Conservation (phyloP, 2,113 vertebrate genomes). For the Stigmatopora argus region DNA sequence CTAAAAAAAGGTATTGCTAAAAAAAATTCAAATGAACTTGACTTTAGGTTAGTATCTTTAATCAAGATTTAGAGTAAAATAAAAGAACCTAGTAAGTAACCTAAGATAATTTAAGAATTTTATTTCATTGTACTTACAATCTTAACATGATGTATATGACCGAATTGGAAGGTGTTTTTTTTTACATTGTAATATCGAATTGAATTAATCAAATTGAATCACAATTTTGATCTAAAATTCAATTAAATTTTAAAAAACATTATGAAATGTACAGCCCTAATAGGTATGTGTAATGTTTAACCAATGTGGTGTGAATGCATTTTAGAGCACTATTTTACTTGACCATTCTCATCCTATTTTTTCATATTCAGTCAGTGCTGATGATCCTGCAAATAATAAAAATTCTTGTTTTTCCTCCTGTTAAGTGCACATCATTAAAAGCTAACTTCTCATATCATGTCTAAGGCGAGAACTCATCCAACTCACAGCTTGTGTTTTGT, state of each 20-base stretch:
- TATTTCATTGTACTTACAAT: no score
- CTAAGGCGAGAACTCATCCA: not conserved
- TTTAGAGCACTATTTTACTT: not conserved
- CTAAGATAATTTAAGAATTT: no score
- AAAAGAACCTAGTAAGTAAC: no score
- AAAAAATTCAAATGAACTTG: no score
- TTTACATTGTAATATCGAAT: no score
- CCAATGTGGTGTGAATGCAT: not conserved
- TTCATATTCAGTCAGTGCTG: not conserved
- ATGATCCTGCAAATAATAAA: not conserved
- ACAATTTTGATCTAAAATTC: no score
- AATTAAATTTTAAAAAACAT: no score
- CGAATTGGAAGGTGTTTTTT: not conserved
- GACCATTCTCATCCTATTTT: not conserved
- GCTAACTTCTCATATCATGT: not conserved
- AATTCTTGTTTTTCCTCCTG: not conserved
- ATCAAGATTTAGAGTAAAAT: no score
- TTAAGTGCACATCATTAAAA: not conserved
- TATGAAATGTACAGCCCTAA: not conserved
- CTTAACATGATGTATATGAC: no score
- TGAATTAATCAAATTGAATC: no score
- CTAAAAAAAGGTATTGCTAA: no score
- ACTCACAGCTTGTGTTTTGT: not conserved
- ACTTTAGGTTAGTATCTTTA: no score
- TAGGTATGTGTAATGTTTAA: not conserved